phyloP scores from a whole-genome alignment of 2,113 vertebrate genomes.

The Myotis lucifugus region DNA sequence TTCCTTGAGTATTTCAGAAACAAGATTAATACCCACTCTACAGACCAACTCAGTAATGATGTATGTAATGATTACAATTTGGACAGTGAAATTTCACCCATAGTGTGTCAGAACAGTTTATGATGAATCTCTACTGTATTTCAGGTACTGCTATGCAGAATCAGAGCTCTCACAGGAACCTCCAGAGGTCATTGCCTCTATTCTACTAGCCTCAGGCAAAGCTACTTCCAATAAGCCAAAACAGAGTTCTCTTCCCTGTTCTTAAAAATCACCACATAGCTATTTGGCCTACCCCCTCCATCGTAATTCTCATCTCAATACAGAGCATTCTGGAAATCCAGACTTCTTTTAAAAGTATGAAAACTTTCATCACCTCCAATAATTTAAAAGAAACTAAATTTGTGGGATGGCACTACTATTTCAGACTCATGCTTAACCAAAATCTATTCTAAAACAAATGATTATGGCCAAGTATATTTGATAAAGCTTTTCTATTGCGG shows the following conservation, averaged over 20 bases:
- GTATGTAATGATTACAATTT: not conserved
- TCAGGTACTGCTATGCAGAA: not conserved
- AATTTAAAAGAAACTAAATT: not conserved
- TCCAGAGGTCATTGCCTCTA: not conserved
- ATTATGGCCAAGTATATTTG: not conserved
- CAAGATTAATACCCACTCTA: slow-evolving; percentile 19
- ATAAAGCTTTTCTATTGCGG: not conserved
- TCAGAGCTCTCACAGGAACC: not conserved
- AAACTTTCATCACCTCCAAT: not conserved
- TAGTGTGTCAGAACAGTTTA: not conserved
- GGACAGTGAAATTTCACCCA: not conserved
- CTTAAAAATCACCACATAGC: not conserved
- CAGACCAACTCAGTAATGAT: not conserved
- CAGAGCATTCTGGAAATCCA: not conserved
- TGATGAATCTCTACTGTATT: not conserved
- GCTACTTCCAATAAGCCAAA: slow-evolving; percentile 43
- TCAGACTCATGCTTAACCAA: not conserved
- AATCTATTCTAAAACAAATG: slow-evolving; percentile 29
- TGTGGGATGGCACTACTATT: not conserved
- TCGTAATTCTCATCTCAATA: not conserved
- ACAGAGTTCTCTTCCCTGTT: not conserved
- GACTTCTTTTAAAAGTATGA: slow-evolving; percentile 7
- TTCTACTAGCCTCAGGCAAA: slow-evolving; percentile 41
- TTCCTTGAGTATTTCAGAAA: slow-evolving; percentile 33
- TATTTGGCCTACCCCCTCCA: not conserved